phyloP scores from a whole-genome alignment of 2,113 vertebrate genomes.

The Microtus richardsoni region DNA sequence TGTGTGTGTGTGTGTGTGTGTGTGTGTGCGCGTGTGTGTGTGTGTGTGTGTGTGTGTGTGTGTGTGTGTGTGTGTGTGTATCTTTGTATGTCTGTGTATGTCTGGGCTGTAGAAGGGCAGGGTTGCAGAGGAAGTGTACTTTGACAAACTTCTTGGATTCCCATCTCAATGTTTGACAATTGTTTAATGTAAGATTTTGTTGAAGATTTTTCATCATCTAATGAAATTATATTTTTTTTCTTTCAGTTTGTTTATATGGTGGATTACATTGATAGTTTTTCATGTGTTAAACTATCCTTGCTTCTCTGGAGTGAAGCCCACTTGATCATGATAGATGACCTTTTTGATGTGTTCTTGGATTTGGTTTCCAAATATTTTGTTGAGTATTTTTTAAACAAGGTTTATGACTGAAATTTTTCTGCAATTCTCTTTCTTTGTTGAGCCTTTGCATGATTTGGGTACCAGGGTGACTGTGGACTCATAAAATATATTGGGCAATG shows the following conservation, averaged over 20 bases:
- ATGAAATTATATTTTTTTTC: background rate
- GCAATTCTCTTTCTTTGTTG: background rate
- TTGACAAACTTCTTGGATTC: background rate
- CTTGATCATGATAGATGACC: background rate
- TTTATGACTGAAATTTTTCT: background rate
- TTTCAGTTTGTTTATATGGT: background rate
- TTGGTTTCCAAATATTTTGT: background rate
- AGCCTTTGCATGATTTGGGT: background rate
- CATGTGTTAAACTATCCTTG: background rate
- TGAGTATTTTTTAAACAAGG: background rate
- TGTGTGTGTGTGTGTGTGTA: background rate
- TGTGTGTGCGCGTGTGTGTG: background rate
- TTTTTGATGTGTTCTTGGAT: background rate
- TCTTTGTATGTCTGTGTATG: background rate
- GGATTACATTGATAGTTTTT: background rate
- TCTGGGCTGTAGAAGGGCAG: background rate
- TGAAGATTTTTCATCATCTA: background rate
- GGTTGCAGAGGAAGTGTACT: background rate
- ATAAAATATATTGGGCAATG: background rate
- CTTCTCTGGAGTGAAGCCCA: background rate
- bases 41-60: background rate
- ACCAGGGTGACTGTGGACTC: background rate
- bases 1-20: background rate
- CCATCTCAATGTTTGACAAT: background rate
- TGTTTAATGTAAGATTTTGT: background rate